Base-by-base conservation (phyloP, 2,888 invertebrate species). In the Melitaea athalia region DNA sequence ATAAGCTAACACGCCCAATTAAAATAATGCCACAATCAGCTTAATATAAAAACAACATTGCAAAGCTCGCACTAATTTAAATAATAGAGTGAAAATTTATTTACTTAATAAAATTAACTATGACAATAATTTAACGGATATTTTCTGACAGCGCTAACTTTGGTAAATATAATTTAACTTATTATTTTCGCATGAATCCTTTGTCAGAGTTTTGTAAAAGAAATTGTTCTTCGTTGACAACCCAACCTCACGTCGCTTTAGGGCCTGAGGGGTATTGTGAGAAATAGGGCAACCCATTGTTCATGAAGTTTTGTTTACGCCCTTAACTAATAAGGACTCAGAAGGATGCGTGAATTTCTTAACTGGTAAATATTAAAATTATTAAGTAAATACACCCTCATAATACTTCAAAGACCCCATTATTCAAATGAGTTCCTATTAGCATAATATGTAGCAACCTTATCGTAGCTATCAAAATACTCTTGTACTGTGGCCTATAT, bases 221-320 rank as follows among this genome's bases (percentile, higher is more conserved):
- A 64, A 62, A 64, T 47, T 59, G 59, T 65, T 72, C 24, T 59
- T 59, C 33, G 52, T 49, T 63, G 67, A 59, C 75, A 75, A 74
- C 72, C 59, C 74, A 75, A 76, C 72, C 61, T 59, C 59, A 15
- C 45, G 75, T 72, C 33, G 5, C 53, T 55, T 53, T 55, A 5
- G 53, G 45, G 6, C 59, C 63, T 64, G 59, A 70, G 72, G 69
- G 67, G 65, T 61, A 62, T 78, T 77, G 81, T 81, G 82, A 84
- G 82, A 82, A 82, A 83, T 78, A 83, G 81, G 79, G 79, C 78
- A 79, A 70, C 79, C 81, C 77, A 82, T 86, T 87, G 85, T 80
- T 78, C 66, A 72, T 69, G 65, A 68, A 75, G 77, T 84, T 84
- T 87, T 86, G 84, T 85, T 79, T 77, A 79, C 72, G 76, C 77